Percentiles rank a stretch among this genome's conserved stretches.
These are phyloP conservation scores for Heterotilapia buettikoferi DNA, from an alignment of 2,113 vertebrate species.

Conservation along the genomic window DNA sequence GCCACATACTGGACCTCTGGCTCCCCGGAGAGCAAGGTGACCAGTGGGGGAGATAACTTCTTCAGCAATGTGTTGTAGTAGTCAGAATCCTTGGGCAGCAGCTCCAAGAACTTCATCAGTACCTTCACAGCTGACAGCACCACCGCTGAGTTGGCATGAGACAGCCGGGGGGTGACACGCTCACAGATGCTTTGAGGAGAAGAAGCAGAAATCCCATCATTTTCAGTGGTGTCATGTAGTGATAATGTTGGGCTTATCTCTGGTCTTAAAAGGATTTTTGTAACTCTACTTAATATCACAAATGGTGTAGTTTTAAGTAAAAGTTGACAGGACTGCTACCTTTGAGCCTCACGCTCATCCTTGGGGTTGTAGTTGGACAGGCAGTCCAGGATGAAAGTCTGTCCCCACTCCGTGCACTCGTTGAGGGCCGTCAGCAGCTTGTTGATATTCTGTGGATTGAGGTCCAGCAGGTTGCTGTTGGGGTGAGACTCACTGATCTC, in stretches of 20 bases:
- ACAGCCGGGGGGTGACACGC: conserved; percentile 93
- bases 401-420: conserved; percentile 98
- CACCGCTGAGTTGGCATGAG: conserved; percentile 96
- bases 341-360: conserved; percentile 95
- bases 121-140: conserved; percentile 98
- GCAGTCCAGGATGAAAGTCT: conserved; percentile 99
- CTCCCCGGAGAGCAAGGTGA: conserved; percentile 94
- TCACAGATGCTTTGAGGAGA: conserved; percentile 84
- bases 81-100: conserved; percentile 94
- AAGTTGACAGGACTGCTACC: conserved; percentile 67
- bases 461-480: conserved; percentile 96
- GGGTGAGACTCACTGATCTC: conserved; percentile 98
- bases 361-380: conserved; percentile 98
- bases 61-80: conserved; percentile 97
- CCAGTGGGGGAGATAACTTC: conserved; percentile 92
- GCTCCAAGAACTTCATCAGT: conserved; percentile 97
- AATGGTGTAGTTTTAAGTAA: not conserved
- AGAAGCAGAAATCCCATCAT: not conserved
- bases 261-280: not conserved
- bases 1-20: conserved; percentile 98
- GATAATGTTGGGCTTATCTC: not conserved
- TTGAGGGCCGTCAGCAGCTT: conserved; percentile 96
- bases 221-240: not conserved
- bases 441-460: conserved; percentile 99
- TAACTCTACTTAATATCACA: not conserved